phyloP scores from a whole-genome alignment of 2,113 vertebrate species.

The Nipponia nippon region DNA sequence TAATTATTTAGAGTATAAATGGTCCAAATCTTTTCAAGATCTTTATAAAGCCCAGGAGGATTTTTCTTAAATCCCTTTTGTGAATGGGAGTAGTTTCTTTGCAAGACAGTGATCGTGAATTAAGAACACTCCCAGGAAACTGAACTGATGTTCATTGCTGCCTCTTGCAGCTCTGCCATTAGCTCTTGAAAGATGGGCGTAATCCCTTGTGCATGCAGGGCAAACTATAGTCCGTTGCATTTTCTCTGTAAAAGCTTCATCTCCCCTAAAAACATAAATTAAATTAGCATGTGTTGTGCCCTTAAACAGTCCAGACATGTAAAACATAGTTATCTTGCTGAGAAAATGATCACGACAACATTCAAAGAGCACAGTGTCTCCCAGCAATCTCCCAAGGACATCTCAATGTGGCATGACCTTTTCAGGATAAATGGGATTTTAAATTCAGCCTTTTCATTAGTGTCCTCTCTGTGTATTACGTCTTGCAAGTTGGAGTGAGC shows the following conservation, averaged over 20 bases:
- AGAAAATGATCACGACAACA: conserved; percentile 36
- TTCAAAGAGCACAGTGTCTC: conserved; percentile 43
- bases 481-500: conserved; percentile 29
- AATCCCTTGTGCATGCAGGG: not conserved
- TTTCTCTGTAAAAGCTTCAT: not conserved
- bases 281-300: conserved; percentile 3
- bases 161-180: not conserved
- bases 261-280: conserved; percentile 22
- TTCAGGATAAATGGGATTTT: conserved; percentile 66
- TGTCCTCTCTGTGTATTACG: conserved; percentile 1
- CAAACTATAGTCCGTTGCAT: not conserved
- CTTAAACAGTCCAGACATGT: conserved; percentile 23
- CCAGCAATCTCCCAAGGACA: conserved; percentile 44
- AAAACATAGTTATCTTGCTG: conserved; percentile 50
- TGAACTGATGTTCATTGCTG: not conserved
- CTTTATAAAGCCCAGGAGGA: not conserved
- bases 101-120: not conserved
- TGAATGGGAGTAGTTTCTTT: not conserved
- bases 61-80: not conserved
- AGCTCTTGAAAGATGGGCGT: not conserved
- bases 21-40: not conserved
- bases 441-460: conserved; percentile 59
- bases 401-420: conserved; percentile 54
- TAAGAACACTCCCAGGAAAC: not conserved
- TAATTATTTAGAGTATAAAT: not conserved